These are phyloP conservation scores for Strigamia maritima DNA, from an alignment of 2,888 invertebrate genomes.

Conservation along the genomic window DNA sequence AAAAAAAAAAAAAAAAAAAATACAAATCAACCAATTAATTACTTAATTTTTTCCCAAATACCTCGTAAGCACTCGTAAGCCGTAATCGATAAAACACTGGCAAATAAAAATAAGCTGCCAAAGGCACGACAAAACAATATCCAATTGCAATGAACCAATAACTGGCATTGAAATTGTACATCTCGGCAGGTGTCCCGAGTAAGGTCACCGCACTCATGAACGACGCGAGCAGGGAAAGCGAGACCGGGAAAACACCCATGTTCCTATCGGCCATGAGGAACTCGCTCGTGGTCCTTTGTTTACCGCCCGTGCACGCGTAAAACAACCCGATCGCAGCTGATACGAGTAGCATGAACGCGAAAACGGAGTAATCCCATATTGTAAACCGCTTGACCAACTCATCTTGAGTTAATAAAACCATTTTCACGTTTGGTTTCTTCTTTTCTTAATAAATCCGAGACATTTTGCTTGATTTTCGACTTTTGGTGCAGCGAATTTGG, in stretches of 20 bases:
- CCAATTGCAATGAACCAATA: constrained; percentile 56
- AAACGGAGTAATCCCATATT: constrained; percentile 66
- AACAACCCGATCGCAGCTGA: constrained; percentile 81
- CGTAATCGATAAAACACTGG: constrained; percentile 81
- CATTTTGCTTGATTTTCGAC: too few species aligned
- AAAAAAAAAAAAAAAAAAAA: neutral
- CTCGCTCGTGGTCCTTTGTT: constrained; percentile 70
- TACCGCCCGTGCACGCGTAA: constrained; percentile 72
- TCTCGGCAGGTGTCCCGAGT: constrained; percentile 85
- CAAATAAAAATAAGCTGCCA: constrained; percentile 69
- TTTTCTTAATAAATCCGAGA: neutral
- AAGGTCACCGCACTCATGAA: constrained; percentile 89
- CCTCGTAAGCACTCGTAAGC: constrained; percentile 82
- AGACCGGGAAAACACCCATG: constrained; percentile 84
- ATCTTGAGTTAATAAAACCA: neutral
- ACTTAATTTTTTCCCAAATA: neutral
- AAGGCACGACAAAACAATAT: constrained; percentile 50
- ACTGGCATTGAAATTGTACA: constrained; percentile 81
- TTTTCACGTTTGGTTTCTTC: neutral
- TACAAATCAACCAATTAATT: neutral
- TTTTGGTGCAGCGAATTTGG: neutral
- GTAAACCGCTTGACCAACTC: constrained; percentile 21
- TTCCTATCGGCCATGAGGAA: constrained; percentile 69
- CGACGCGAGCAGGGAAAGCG: constrained; percentile 73
- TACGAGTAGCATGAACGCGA: constrained; percentile 70